Evolutionary conservation across 2,888 invertebrate genomes (phyloP).

Genomic region (Eretmocerus hayati): DNA sequence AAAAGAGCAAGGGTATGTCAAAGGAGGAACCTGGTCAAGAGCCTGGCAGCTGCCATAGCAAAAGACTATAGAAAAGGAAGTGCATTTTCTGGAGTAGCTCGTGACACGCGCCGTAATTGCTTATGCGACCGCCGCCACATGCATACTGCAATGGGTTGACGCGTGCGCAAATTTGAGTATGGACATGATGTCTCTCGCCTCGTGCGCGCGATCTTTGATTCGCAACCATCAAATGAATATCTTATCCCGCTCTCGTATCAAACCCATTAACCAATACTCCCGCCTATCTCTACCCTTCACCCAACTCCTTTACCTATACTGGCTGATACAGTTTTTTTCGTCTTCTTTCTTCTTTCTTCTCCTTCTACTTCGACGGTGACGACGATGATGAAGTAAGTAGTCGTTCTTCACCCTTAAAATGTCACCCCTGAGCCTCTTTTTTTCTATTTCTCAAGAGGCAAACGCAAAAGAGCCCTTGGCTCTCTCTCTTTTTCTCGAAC

Average conservation of each 20-base stretch:
- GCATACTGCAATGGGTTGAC: too few species aligned
- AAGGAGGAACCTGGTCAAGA: too few species aligned
- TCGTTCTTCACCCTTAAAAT: constrained; percentile 29
- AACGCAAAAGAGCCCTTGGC: constrained; percentile 25
- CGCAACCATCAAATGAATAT: constrained; percentile 38
- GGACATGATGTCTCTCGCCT: too few species aligned
- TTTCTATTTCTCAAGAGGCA: too few species aligned
- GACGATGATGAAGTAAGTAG: too few species aligned
- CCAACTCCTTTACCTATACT: background rate
- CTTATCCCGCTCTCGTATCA: constrained; percentile 39
- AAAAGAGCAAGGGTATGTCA: too few species aligned
- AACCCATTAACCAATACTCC: constrained; percentile 39
- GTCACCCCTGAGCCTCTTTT: constrained; percentile 29
- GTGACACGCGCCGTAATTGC: constrained; percentile 33
- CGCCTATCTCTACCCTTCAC: constrained; percentile 5
- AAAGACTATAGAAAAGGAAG: constrained; percentile 15
- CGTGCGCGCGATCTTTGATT: constrained; percentile 32
- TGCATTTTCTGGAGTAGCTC: constrained; percentile 21
- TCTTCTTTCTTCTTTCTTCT: too few species aligned
- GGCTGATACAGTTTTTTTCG: constrained; percentile 23
- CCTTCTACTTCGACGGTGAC: background rate
- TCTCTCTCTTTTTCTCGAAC: constrained; percentile 30
- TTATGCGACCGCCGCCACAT: constrained; percentile 26
- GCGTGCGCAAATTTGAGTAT: background rate
- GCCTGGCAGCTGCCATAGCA: too few species aligned